These are phyloP conservation scores for Bursaphelenchus okinawaensis DNA, from an alignment of 2,888 invertebrate species.

Conservation along the genomic window DNA sequence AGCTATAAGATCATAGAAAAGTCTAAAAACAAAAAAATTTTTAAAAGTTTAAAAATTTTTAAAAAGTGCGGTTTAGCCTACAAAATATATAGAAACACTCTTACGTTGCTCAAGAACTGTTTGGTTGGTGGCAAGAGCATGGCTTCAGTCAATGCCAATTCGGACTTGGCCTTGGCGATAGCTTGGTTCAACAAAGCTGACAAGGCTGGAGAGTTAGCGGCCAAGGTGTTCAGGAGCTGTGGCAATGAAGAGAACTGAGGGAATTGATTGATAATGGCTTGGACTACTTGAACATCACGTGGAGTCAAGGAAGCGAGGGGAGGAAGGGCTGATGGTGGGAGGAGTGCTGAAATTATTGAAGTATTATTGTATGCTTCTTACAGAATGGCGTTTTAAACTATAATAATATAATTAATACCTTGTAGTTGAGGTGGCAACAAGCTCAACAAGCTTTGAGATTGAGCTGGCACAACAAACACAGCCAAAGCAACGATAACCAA, in stretches of 20 bases:
- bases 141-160: background rate
- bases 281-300: background rate
- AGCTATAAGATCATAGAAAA: background rate
- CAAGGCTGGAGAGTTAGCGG: background rate
- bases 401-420: too few relatives aligned
- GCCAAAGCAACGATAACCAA: background rate
- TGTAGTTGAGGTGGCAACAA: background rate
- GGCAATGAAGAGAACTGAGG: background rate
- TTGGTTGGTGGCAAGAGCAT: background rate
- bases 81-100: too few relatives aligned
- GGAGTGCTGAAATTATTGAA: background rate
- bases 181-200: background rate
- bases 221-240: background rate
- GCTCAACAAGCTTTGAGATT: background rate
- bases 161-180: background rate
- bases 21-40: background rate
- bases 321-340: background rate
- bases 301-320: background rate
- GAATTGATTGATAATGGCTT: background rate
- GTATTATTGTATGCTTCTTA: background rate
- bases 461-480: background rate
- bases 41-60: too few relatives aligned
- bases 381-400: background rate
- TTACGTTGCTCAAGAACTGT: background rate
- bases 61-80: too few relatives aligned